Conservation (phyloP, 2,113 vertebrate genomes). For the Corythoichthys intestinalis region DNA sequence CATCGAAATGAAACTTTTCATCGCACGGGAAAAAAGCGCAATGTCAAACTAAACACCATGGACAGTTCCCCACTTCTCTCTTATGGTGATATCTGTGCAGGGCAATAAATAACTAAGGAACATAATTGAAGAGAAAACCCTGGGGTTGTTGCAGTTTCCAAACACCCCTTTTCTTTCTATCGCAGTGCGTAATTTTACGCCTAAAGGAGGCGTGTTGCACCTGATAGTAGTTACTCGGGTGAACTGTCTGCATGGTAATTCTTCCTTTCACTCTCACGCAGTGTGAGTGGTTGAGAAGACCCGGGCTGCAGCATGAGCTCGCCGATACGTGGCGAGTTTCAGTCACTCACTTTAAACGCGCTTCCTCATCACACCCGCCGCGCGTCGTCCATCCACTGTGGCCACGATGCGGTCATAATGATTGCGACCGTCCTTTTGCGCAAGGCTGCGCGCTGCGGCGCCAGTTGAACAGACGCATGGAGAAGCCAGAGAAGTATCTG, state of each 20-base stretch:
- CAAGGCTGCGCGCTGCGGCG: constrained; percentile 43
- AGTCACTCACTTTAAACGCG: constrained; percentile 33
- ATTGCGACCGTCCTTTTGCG: constrained; percentile 37
- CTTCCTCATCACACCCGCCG: constrained; percentile 8
- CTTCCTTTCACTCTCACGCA: constrained; percentile 31
- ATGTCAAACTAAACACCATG: constrained; percentile 52
- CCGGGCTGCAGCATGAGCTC: constrained; percentile 54
- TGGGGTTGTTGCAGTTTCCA: constrained; percentile 7
- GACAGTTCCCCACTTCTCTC: constrained; percentile 45
- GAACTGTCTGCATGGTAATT: constrained; percentile 30
- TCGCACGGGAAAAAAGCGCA: neutral
- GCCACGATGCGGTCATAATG: constrained; percentile 22
- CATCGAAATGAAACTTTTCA: neutral
- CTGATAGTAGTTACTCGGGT: constrained; percentile 11
- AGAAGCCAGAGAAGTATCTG: constrained; percentile 65
- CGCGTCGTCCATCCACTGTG: constrained; percentile 25
- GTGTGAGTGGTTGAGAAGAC: constrained; percentile 41
- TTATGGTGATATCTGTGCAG: neutral
- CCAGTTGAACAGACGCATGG: constrained; percentile 59
- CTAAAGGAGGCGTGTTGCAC: constrained; percentile 39
- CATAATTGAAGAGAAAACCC: too few relatives aligned
- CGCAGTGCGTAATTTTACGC: constrained; percentile 35
- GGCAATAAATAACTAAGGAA: too few relatives aligned
- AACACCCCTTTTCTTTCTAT: constrained; percentile 8
- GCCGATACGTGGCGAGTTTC: constrained; percentile 28